These are phyloP conservation scores for Yponomeuta plumbellus DNA, from an alignment of 2,888 invertebrate species.

Conservation along the genomic window DNA sequence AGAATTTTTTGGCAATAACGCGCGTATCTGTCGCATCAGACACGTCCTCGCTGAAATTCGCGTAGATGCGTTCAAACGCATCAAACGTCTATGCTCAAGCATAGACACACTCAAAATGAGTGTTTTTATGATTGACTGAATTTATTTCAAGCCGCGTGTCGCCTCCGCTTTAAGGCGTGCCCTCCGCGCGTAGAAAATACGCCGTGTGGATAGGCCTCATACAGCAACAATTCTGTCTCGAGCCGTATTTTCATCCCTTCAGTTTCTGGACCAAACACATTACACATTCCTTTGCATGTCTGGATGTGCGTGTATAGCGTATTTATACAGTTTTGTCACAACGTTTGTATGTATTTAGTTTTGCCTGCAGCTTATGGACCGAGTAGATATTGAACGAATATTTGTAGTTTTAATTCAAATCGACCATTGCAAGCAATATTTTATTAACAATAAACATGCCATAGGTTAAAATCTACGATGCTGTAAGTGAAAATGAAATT, in stretches of 20 bases:
- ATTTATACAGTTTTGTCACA: background rate
- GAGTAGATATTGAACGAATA: background rate
- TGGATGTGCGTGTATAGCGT: background rate
- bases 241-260: background rate
- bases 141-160: no score
- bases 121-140: no score
- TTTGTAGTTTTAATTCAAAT: background rate
- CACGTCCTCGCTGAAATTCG: no score
- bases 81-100: no score
- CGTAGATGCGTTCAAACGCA: no score
- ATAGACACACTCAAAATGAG: no score
- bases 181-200: no score
- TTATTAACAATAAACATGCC: background rate
- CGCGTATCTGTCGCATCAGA: no score
- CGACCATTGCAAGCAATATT: background rate
- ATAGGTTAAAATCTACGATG: background rate
- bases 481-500: background rate
- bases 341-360: background rate
- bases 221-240: background rate
- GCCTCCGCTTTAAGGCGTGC: no score
- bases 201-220: no score
- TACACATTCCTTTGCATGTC: slow-evolving; percentile 6
- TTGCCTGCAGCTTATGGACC: background rate
- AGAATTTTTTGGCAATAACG: no score
- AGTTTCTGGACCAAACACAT: slow-evolving; percentile 7